phyloP scores from a whole-genome alignment of 2,797 vertebrate genomes.

The Phrynocephalus guinanensis region DNA sequence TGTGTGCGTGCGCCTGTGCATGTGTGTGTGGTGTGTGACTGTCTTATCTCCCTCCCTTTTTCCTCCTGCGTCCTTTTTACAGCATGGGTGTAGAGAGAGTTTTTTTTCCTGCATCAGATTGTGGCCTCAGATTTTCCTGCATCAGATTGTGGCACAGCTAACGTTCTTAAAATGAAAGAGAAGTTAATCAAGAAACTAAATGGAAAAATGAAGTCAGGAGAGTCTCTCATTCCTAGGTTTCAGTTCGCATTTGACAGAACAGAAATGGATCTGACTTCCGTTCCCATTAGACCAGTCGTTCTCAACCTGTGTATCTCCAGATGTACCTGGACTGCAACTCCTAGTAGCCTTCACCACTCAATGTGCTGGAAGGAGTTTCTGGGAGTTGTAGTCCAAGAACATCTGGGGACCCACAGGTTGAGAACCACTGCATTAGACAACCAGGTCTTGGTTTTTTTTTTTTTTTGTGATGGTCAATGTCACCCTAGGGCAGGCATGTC shows the following conservation, averaged over 20 bases:
- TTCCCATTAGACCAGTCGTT: not conserved
- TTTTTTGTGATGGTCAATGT: not conserved
- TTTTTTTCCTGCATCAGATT: not conserved
- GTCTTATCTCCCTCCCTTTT: not conserved
- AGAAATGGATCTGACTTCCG: conserved; percentile 2
- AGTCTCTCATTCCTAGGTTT: not conserved
- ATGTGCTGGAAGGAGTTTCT: too few relatives aligned
- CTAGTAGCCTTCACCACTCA: too few relatives aligned
- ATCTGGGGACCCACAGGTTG: too few relatives aligned
- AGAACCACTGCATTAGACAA: not conserved
- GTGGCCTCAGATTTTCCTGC: not conserved
- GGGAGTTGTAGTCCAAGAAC: too few relatives aligned
- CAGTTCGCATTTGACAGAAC: not conserved
- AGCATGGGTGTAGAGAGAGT: not conserved
- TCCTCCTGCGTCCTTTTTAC: not conserved
- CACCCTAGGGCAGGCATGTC: too few relatives aligned
- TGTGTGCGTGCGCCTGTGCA: too few relatives aligned
- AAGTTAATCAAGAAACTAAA: conserved; percentile 22
- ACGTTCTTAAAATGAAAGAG: conserved; percentile 4
- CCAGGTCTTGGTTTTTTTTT: not conserved
- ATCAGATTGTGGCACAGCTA: conserved; percentile 12
- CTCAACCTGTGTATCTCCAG: too few relatives aligned
- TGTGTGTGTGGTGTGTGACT: not conserved
- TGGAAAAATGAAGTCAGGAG: conserved; percentile 10
- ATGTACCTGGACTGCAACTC: too few relatives aligned